A percentile compares a stretch with the other conserved stretches of the same genome.
Conservation (phyloP, 1,140 invertebrate genomes). For the Ceratitis capitata region DNA sequence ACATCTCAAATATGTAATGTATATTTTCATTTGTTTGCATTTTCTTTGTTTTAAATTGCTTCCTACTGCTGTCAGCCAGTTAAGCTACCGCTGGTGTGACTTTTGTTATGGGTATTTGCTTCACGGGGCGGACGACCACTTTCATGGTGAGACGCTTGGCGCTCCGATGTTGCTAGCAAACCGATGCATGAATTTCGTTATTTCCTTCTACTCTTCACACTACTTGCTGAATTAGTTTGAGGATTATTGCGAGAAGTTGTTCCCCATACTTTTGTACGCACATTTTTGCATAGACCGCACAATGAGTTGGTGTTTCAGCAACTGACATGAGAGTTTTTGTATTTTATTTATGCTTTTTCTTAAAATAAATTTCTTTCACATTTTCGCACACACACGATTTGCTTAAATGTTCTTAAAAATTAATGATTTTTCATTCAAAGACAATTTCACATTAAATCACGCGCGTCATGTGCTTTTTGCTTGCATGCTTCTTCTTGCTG, state of each 20-base stretch:
- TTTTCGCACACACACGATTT: not conserved
- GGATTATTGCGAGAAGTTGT: too few relatives aligned
- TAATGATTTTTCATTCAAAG: too few relatives aligned
- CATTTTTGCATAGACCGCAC: too few relatives aligned
- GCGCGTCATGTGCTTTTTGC: not conserved
- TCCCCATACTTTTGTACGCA: too few relatives aligned
- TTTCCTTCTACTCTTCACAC: not conserved
- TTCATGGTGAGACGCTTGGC: not conserved
- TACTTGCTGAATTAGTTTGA: too few relatives aligned
- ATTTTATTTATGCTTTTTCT: not conserved
- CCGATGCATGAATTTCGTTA: not conserved
- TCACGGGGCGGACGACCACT: not conserved
- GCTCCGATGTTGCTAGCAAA: too few relatives aligned
- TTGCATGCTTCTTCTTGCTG: not conserved
- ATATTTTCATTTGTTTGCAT: not conserved
- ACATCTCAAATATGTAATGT: too few relatives aligned
- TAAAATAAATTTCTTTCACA: not conserved
- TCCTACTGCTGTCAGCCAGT: conserved; percentile 12
- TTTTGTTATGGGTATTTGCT: not conserved
- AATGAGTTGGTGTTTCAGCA: too few relatives aligned
- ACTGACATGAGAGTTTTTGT: not conserved
- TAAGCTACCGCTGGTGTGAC: not conserved
- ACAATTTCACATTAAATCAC: not conserved
- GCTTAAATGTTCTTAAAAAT: too few relatives aligned
- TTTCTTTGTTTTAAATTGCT: not conserved